Evolutionary conservation across 1,140 invertebrate species (phyloP), one percentile per base, ranked within the genome.

Genomic region (Mesaphorura yosii): DNA sequence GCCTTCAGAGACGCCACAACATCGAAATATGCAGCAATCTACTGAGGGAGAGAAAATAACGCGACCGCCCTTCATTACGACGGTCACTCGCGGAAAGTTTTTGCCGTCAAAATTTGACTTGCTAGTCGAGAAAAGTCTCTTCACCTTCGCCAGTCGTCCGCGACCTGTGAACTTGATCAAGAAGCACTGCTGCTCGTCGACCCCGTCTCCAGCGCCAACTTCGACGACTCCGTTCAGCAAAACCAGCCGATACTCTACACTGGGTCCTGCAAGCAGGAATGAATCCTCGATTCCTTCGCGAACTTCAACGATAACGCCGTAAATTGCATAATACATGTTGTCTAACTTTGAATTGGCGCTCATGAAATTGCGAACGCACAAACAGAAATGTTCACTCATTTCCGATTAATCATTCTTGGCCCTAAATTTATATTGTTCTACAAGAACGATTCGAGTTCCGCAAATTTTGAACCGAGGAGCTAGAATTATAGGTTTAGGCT

Each of bases 81-180:
- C 61, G 0, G 61, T 63, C 26, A 63, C 61, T 23, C 26, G 58
- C 6, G 61, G 61, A 2, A 27, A 29, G 26, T 63, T 63, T 31
- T 55, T 63, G 1, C 61, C 61, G 3, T 59, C 57, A 4, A 63
- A 63, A 40, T 63, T 63, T 51, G 61, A 63, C 48, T 48, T 63
- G 17, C 48, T 63, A 49, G 57, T 63, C 2, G 61, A 63, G 23
- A 31, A 46, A 34, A 57, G 47, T 37, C 27, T 63, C 17, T 63
- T 59, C 50, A 63, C 57, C 12, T 63, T 59, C 38, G 57, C 61
- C 23, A 59, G 57, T 48, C 54, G 58, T 10, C 61, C 61, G 2
- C 29, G 53, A 41, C 51, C 61, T 10, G 55, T 63, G 0, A 52
- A 52, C 2, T 20, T 55, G 10, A 26, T 57, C 27, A 28, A 48